Evolutionary conservation across 2,888 invertebrate genomes (phyloP), one percentile per base, ranked within the genome.

Genomic region (Napeogenes sylphis): DNA sequence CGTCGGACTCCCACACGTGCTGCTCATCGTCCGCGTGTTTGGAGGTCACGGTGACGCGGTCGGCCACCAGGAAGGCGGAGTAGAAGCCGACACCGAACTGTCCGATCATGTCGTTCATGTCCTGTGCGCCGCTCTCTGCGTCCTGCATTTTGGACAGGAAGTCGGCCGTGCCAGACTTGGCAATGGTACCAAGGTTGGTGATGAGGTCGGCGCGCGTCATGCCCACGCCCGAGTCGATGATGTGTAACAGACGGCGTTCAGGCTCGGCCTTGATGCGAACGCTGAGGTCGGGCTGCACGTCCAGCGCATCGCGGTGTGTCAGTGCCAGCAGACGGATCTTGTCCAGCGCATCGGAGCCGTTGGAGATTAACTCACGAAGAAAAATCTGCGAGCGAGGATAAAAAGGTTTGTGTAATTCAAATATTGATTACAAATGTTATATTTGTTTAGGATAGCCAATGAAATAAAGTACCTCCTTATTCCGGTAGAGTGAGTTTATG

Each of bases 51-150:
- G 98, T 94, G 55, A 99, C 99, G 75, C 94, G 94, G 85, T 99
- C 98, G 38, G 99, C 98, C 63, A 99, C 99, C 82, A 98, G 92
- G 92, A 99, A 99, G 3, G 98, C 95, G 0, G 99, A 99, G 90
- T 99, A 99, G 91, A 99, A 99, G 65, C 99, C 99, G 71, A 99
- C 99, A 81, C 99, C 99, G 91, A 99, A 99, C 89, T 99, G 98
- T 4, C 99, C 99, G 88, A 99, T 99, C 94, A 99, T 96, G 88
- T 99, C 99, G 82, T 95, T 97, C 90, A 96, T 93, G 81, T 98
- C 97, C 78, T 94, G 93, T 47, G 79, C 77, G 71, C 45, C 68
- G 45, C 51, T 81, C 38, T 88, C 88, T 0, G 84, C 79, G 68
- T 95, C 95, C 81, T 96, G 96, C 93, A 98, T 95, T 89, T 97